Evolutionary conservation across 1,140 invertebrate species (phyloP), one percentile per base, ranked within the genome.

Genomic region (Pararge aegeria): DNA sequence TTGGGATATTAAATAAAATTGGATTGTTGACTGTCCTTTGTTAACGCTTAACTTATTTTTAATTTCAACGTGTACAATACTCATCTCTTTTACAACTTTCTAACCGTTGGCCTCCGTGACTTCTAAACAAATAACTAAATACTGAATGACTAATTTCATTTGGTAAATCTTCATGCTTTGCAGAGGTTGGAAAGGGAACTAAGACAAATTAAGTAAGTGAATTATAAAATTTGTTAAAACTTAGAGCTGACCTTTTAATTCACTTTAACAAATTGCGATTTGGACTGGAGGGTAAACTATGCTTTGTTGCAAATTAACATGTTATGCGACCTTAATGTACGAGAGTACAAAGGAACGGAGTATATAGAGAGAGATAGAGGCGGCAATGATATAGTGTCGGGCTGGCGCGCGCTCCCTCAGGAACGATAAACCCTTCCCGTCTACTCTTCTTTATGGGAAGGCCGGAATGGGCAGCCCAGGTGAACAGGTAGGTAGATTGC

Each of bases 371-470:
- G 51, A 80, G 80, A 83, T 78, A 83, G 81, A 84, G 66, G 68
- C 75, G 72, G 78, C 82, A 87, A 89, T 89, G 86, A 89, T 89
- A 86, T 87, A 89, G 86, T 89, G 83, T 75, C 81, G 82, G 83
- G 77, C 79, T 74, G 64, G 75, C 79, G 81, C 82, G 59, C 68
- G 80, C 64, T 89, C 86, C 86, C 84, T 76, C 64, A 86, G 86
- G 86, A 71, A 78, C 84, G 83, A 89, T 89, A 89, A 89, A 89
- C 83, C 84, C 83, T 86, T 79, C 83, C 86, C 79, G 76, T 83
- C 83, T 82, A 83, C 82, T 89, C 83, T 87, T 86, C 86, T 89
- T 87, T 89, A 89, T 89, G 83, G 84, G 77, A 75, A 87, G 83
- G 81, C 76, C 76, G 78, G 83, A 83, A 86, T 79, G 81, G 83